Base-by-base conservation (phyloP, 2,888 invertebrate genomes). In the Timema cristinae region DNA sequence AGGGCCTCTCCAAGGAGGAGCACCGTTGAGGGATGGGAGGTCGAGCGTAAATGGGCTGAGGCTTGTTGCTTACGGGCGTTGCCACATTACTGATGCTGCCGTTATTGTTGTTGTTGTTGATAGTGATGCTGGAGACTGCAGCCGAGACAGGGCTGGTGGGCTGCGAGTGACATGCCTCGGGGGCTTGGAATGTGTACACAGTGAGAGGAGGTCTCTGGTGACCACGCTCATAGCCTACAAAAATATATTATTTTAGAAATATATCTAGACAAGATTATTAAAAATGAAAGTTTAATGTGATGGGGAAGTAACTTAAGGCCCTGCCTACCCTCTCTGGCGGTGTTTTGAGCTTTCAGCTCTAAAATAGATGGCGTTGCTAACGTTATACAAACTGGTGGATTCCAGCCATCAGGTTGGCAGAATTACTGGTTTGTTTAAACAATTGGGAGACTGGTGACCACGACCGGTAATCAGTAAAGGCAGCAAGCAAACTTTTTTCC, bases 111-210 rank as follows among this genome's bases (percentile, higher is more conserved):
- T 32, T 32, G 67, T 54, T 67, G 56, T 32, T 54, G 11, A 50
- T 13, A 8, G 54, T 52, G 7, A n/a, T 9, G 5, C 32, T n/a
- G 8, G 68, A 11, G 32, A 48, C 47, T 6, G 66, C 61, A 10
- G 48, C 68, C 6, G 73, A 71, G n/a, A 73, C 82, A 50, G 85
- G 84, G 72, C 84, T 85, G 68, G 82, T 82, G 16, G 84, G 84
- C 77, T 85, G 84, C 70, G 84, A 84, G 72, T 82, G 83, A 73
- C 80, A 81, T 69, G 78, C 77, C 74, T 90, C 89, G 15, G 91
- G 91, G 75, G 91, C 91, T 84, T 93, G 91, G 86, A 93, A 93
- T 78, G 96, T 94, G 82, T 94, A 94, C 51, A 91, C 93, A 75
- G 93, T 92, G 51, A 97, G 85, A 1, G 95, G 91, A 15, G 96